These are phyloP conservation scores for Orchesella cincta DNA, from an alignment of 1,140 invertebrate species.

Conservation along the genomic window DNA sequence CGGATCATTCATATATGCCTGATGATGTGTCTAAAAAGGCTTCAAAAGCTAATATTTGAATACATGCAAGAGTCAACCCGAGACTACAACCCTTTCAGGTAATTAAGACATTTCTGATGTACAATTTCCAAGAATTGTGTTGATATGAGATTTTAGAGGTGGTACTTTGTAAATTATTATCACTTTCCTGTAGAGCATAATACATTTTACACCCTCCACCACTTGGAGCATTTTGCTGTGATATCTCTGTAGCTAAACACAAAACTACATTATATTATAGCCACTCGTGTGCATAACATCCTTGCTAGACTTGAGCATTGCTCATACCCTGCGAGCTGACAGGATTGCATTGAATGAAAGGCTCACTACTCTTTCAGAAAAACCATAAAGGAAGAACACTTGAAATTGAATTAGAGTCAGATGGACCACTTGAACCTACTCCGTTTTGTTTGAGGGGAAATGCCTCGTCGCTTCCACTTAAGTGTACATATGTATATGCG, in stretches of 20 bases:
- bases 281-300: neutral
- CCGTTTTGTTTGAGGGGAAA: slow-evolving; percentile 19
- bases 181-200: neutral
- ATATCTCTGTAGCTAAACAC: neutral
- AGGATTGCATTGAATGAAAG: no score
- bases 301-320: no score
- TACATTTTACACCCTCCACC: neutral
- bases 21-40: no score
- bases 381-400: slow-evolving; percentile 7
- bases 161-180: neutral
- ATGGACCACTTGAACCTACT: slow-evolving; percentile 17
- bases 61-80: no score
- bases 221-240: neutral
- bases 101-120: no score
- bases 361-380: slow-evolving; percentile 8
- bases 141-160: no score
- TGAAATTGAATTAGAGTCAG: slow-evolving; percentile 22
- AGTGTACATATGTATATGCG: neutral
- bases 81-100: no score
- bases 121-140: no score
- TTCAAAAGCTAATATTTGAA: no score
- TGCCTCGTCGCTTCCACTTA: slow-evolving; percentile 13
- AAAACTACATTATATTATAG: neutral
- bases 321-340: no score
- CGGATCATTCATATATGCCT: no score